Base-by-base conservation (phyloP, 2,888 invertebrate genomes). In the Andrena flavipes region DNA sequence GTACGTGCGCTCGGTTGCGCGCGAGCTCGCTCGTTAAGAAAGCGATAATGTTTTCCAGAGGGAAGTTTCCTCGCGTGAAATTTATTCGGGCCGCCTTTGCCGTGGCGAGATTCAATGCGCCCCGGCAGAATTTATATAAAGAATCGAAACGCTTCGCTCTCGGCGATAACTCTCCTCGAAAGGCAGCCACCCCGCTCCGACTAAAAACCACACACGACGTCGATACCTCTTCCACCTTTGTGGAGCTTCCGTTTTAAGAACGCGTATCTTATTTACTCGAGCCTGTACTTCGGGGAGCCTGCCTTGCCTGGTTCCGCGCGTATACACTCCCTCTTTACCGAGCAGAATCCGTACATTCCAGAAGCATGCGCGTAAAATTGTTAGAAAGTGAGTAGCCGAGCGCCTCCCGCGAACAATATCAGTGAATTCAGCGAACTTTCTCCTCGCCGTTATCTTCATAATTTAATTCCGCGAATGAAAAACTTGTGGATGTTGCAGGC, bases 101-200 rank as follows among this genome's bases (percentile, higher is more conserved):
- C 64, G 26, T 4, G 48, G 68, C 16, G 16, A 68, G 60, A 42
- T 73, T 49, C 64, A 49, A 80, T 63, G 68, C 51, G n/a, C 20
- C 42, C 42, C n/a, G 26, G 4, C 6, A 49, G 80, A 65, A 77
- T 83, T 77, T 81, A 60, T 83, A 81, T 74, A 64, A 81, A 74
- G 82, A 59, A 78, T 67, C 71, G 67, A 63, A 62, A 78, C 70
- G 71, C 62, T 77, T 81, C 56, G 67, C 70, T 62, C 26, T 70
- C 8, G 49, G 30, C 77, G 70, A 67, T 83, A 81, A 77, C 74
- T 83, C 67, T 63, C n/a, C 20, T 7, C 33, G 7, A 68, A 70
- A 83, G 67, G 49, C 62, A 51, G 26, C 60, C 4, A 60, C 23
- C 63, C 2, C 51, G 69, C 29, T 33, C 70, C 80, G 56, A 51